These are phyloP conservation scores for Aphidoletes aphidimyza DNA, from an alignment of 2,888 invertebrate species.

Conservation along the genomic window DNA sequence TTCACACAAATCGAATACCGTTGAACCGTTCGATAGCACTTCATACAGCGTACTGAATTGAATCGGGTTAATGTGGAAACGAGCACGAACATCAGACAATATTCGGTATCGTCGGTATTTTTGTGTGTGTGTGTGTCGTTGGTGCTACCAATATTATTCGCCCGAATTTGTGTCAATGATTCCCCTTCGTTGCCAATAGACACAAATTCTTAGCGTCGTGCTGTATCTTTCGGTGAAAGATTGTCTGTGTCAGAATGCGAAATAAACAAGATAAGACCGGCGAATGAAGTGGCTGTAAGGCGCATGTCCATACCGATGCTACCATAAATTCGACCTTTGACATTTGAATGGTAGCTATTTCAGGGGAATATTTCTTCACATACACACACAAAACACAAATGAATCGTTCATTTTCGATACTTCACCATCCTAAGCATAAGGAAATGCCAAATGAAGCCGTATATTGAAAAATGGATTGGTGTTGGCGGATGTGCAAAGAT, in stretches of 20 bases:
- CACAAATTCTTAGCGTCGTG: background rate
- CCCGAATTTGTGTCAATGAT: constrained; percentile 29
- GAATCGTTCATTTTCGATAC: background rate
- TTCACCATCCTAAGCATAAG: too few species aligned
- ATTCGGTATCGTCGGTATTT: background rate
- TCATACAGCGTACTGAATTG: constrained; percentile 24
- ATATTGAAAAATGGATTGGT: background rate
- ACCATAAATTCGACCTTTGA: background rate
- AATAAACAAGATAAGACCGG: constrained; percentile 18
- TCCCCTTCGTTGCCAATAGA: constrained; percentile 44
- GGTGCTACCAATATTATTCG: background rate
- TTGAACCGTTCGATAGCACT: constrained; percentile 37
- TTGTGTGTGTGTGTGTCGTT: too few species aligned
- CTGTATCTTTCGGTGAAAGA: background rate
- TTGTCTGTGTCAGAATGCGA: background rate
- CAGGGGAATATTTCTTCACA: background rate
- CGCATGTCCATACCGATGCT: background rate
- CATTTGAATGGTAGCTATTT: background rate
- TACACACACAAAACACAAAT: too few species aligned
- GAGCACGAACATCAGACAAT: background rate
- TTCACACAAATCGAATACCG: background rate
- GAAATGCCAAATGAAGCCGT: too few species aligned
- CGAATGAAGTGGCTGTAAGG: background rate
- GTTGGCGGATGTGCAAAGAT: background rate
- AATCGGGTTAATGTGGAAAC: constrained; percentile 18